Evolutionary conservation across 2,113 vertebrate species (phyloP).

Genomic region (Prietella phreatophila): DNA sequence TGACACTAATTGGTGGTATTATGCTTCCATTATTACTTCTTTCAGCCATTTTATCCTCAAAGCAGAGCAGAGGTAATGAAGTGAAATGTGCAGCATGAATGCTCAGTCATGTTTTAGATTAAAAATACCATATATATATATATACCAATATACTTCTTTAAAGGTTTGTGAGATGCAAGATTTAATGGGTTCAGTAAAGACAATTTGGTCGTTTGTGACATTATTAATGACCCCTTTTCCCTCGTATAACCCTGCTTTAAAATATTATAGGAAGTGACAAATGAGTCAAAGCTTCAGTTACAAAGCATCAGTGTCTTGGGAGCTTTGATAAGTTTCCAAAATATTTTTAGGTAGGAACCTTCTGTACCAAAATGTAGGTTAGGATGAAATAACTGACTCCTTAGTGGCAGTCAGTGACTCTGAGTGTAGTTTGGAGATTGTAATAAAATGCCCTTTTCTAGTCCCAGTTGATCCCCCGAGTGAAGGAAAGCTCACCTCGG

Average conservation of each 20-base stretch:
- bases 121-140: too few species aligned
- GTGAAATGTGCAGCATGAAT: too few species aligned
- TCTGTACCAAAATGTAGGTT: too few species aligned
- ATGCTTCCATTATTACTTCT: not conserved
- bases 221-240: not conserved
- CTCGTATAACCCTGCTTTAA: not conserved
- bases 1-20: not conserved
- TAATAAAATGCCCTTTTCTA: not conserved
- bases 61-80: too few species aligned
- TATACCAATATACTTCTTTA: too few species aligned
- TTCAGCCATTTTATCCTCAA: too few species aligned
- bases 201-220: not conserved
- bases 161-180: not conserved
- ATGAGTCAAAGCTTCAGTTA: not conserved
- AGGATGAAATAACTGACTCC: not conserved
- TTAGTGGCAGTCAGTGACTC: not conserved
- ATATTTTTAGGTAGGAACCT: too few species aligned
- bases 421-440: not conserved
- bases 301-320: not conserved
- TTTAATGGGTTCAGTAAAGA: not conserved
- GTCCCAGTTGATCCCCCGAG: too few species aligned
- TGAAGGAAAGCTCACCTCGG: slow-evolving; percentile 38
- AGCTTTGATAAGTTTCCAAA: too few species aligned
- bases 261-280: not conserved
- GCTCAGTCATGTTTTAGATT: too few species aligned